These are phyloP conservation scores for Callithrix jacchus DNA, from an alignment of 2,113 vertebrate species.

Conservation along the genomic window DNA sequence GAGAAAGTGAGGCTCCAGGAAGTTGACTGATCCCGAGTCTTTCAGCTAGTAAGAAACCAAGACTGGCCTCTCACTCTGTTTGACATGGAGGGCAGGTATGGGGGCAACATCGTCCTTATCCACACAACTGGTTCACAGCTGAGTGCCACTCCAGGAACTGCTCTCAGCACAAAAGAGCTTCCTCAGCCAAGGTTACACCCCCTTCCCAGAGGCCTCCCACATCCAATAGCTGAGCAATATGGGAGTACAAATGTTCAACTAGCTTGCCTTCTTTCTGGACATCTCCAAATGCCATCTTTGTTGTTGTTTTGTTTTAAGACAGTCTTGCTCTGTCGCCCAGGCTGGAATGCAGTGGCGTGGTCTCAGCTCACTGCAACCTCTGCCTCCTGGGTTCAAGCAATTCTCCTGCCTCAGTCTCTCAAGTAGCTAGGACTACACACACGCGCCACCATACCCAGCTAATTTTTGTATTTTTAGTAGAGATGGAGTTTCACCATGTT, in stretches of 20 bases:
- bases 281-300: background rate
- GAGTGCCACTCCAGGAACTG: background rate
- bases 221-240: background rate
- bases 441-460: no score
- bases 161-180: background rate
- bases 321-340: no score
- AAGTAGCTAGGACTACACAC: no score
- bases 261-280: background rate
- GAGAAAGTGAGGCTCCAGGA: background rate
- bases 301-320: no score
- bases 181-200: accelerated
- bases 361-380: no score
- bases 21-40: background rate
- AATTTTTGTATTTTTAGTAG: no score
- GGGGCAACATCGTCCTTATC: background rate
- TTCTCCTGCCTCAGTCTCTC: no score
- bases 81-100: no score
- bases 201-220: background rate
- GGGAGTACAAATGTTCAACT: background rate
- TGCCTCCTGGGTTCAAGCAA: no score
- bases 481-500: no score
- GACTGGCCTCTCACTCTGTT: background rate
- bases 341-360: no score
- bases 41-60: background rate
- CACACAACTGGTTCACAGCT: accelerated